Evolutionary conservation across 2,113 vertebrate species (phyloP).

Genomic region (Strigops habroptila): DNA sequence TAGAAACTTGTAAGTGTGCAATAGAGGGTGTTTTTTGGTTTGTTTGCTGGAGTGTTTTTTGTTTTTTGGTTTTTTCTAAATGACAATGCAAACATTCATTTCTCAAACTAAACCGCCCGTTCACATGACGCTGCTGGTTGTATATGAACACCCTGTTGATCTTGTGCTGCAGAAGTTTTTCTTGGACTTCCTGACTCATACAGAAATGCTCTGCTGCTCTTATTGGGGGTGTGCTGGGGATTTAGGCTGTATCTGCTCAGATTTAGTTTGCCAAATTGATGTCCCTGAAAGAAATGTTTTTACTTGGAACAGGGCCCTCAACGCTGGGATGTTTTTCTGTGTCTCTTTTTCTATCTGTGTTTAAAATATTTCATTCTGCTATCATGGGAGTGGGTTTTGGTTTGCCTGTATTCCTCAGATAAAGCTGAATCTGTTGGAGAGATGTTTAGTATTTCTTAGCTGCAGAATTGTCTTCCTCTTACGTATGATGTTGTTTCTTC

Average conservation of each 20-base stretch:
- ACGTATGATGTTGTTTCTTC: not conserved
- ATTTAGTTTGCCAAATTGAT: not conserved
- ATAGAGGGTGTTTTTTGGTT: not conserved
- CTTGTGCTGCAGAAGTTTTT: constrained; percentile 27
- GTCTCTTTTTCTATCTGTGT: not conserved
- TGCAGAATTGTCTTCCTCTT: not conserved
- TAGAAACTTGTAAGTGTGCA: constrained; percentile 28
- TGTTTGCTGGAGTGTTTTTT: not conserved
- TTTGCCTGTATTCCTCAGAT: not conserved
- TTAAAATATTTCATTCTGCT: not conserved
- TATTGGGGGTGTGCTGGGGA: not conserved
- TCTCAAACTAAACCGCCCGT: not conserved
- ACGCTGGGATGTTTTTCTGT: not conserved
- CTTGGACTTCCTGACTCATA: not conserved
- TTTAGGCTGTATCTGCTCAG: not conserved
- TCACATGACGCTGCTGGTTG: constrained; percentile 10
- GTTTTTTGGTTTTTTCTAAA: not conserved
- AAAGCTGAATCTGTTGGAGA: not conserved
- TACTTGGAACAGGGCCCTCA: constrained; percentile 1
- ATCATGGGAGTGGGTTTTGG: not conserved
- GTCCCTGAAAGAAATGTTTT: not conserved
- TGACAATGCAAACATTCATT: constrained; percentile 66
- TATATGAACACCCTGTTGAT: constrained; percentile 54
- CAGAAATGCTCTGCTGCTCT: not conserved
- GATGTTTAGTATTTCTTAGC: not conserved